Evolutionary conservation across 2,113 vertebrate species (phyloP), one percentile per base, ranked within the genome.

Genomic region (Ascaphus truei): DNA sequence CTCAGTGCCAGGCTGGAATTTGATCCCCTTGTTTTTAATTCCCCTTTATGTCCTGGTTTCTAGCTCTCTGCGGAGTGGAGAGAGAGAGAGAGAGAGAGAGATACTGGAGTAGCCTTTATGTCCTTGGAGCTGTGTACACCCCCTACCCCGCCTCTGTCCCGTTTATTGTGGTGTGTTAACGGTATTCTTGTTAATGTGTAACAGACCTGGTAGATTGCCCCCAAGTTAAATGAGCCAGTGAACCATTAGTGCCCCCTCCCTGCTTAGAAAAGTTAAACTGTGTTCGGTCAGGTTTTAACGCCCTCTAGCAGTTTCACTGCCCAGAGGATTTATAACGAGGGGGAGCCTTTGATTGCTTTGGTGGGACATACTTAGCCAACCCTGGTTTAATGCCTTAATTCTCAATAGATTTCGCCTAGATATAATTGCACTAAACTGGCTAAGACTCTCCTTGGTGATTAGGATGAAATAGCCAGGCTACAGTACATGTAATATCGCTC

Each of bases 141-240:
- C n/a, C n/a, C n/a, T n/a, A n/a, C n/a, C n/a, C n/a, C n/a, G n/a
- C n/a, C n/a, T n/a, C n/a, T n/a, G n/a, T n/a, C n/a, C n/a, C n/a
- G n/a, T n/a, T n/a, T n/a, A 16, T 7, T 20, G 18, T 37, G 55
- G 33, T 27, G 41, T 13, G 25, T 52, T 61, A 41, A 61, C 37
- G 3, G 58, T 18, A 22, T 52, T 37, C 45, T 50, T 71, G 67
- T 71, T 71, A 71, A 71, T 61, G 47, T 41, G 37, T 71, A 68
- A 68, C 65, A 58, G 39, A 2, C 25, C 7, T 16, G 39, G 18
- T 43, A 16, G 6, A 43, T 55, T 5, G 7, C 22, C 16, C 47
- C n/a, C 23, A 39, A 10, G n/a, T 16, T 50, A 58, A 18, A 34
- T 22, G n/a, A 48, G 41, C 7, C 3, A 13, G 15, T 58, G 22